Evolutionary conservation across 2,888 invertebrate species (phyloP), one percentile per base, ranked within the genome.

Genomic region (Drosophila gaucha): DNA sequence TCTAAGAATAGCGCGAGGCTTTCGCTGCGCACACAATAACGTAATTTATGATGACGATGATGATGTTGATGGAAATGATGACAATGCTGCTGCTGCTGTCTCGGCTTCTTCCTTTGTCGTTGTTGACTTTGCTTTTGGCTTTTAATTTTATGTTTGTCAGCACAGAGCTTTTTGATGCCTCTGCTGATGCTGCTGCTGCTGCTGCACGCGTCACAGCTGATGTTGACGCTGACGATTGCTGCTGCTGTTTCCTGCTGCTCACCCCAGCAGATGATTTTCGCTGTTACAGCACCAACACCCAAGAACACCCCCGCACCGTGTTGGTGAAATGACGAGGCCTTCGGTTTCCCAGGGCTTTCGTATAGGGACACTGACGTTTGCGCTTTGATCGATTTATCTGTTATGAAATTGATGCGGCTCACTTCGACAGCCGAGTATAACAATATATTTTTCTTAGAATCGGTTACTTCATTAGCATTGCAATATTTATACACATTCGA

Each of bases 1-100:
- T 90, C 89, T 86, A 90, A 89, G 75, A 91, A 90, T 84, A 91
- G 82, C 49, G 70, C 77, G 66, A 80, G 70, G 73, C 74, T 87
- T 62, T 68, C 54, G 60, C 85, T 86, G 33, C 75, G 68, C 55
- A 86, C 79, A 58, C 69, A 78, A 73, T 80, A 88, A 20, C 76
- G 76, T 54, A 89, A 68, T 60, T 80, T 85, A 57, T 85, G 74
- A 60, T 73, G 66, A 43, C 49, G 47, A 30, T 36, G 43, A 46
- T 64, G 55, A 18, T 9, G 26, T 22, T 66, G 35, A 12, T 28
- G 26, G 16, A 28, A 14, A 30, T 67, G 35, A 22, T 58, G 41
- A 43, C 58, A 57, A 54, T 72, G 62, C 28, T 74, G 62, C 38
- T 66, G 49, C 51, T 36, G 47, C 56, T 67, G 22, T 22, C 6